These are phyloP conservation scores for Colius striatus DNA, from an alignment of 2,113 vertebrate species.

Conservation along the genomic window DNA sequence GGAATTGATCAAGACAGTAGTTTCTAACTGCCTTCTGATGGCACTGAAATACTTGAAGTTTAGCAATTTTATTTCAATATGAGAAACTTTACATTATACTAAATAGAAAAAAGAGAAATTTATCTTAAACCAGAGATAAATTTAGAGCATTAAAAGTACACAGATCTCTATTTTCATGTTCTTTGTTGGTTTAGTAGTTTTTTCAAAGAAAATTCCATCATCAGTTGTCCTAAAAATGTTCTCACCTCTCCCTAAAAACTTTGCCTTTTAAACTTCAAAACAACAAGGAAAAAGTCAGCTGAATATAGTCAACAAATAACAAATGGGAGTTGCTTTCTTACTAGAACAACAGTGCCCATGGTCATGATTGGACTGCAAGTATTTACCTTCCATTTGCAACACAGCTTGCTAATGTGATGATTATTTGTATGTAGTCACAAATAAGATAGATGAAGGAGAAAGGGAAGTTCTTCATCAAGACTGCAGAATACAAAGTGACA, in stretches of 20 bases:
- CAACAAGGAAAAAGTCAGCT: not conserved
- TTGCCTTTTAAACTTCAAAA: not conserved
- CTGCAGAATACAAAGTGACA: not conserved
- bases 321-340: conserved; percentile 49
- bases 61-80: not conserved
- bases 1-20: not conserved
- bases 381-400: conserved; percentile 66
- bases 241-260: not conserved
- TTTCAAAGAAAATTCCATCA: not conserved
- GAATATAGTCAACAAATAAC: conserved; percentile 32
- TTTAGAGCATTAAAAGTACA: not conserved
- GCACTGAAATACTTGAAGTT: not conserved
- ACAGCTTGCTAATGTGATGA: conserved; percentile 38
- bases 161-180: not conserved
- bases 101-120: not conserved
- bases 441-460: conserved; percentile 52
- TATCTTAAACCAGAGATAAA: not conserved
- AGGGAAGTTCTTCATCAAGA: conserved; percentile 55
- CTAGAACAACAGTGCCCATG: not conserved
- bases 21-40: not conserved
- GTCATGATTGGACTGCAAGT: not conserved
- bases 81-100: not conserved
- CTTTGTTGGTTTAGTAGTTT: not conserved
- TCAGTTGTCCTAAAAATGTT: not conserved
- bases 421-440: conserved; percentile 59